Conservation (phyloP, 2,797 vertebrate genomes). For the Vipera ursinii region DNA sequence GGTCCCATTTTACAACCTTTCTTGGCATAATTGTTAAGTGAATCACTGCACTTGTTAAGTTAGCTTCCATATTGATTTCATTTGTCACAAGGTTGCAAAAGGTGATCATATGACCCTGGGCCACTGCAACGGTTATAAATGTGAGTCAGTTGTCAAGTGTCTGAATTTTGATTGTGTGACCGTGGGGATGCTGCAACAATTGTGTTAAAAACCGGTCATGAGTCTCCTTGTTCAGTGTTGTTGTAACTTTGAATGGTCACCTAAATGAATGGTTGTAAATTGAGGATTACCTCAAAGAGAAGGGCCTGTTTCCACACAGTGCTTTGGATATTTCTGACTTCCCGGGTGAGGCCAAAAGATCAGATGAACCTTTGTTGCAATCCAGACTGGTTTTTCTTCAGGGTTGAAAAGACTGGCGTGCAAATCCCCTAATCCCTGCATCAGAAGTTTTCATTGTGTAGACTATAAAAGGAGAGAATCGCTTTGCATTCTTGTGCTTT, state of each 20-base stretch:
- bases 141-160: not conserved
- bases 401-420: not conserved
- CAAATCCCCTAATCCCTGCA: not conserved
- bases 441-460: not conserved
- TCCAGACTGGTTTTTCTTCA: not conserved
- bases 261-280: not conserved
- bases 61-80: not conserved
- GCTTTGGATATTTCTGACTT: not conserved
- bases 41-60: not conserved
- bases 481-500: not conserved
- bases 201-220: not conserved
- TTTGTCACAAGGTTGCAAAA: not conserved
- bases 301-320: not conserved
- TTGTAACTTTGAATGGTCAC: not conserved
- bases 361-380: not conserved
- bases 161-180: not conserved
- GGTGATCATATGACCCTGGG: not conserved
- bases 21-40: not conserved
- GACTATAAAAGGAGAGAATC: slow-evolving; percentile 21
- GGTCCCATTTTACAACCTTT: not conserved
- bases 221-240: not conserved
- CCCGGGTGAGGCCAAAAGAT: not conserved
- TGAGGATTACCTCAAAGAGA: not conserved
- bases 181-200: not conserved
- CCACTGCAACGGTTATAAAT: not conserved